Evolutionary conservation across 1,140 invertebrate species (phyloP).

Genomic region (Anoplolepis gracilipes): DNA sequence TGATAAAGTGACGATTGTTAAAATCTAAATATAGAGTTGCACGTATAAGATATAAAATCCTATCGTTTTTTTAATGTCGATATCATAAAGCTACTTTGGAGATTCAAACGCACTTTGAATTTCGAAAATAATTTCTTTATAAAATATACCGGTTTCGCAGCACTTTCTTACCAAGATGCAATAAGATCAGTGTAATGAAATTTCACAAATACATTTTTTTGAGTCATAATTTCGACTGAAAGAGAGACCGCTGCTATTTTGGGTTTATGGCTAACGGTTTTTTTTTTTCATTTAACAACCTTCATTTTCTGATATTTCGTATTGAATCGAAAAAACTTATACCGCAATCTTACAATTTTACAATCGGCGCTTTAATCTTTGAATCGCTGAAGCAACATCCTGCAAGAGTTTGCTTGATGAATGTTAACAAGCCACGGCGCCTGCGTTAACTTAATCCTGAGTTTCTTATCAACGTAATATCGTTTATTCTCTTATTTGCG

Average conservation of each 20-base stretch:
- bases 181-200: constrained; percentile 30
- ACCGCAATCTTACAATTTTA: not conserved
- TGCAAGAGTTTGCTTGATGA: constrained; percentile 16
- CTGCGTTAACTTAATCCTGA: constrained; percentile 3
- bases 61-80: not conserved
- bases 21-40: constrained; percentile 38
- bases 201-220: constrained; percentile 11
- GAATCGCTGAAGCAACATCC: constrained; percentile 8
- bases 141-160: constrained; percentile 41
- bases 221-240: constrained; percentile 9
- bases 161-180: not conserved
- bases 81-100: not conserved
- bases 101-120: constrained; percentile 30
- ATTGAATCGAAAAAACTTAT: constrained; percentile 23
- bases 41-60: constrained; percentile 7
- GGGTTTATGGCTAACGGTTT: constrained; percentile 17
- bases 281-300: constrained; percentile 28
- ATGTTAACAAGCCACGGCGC: constrained; percentile 38
- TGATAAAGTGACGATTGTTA: not conserved
- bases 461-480: constrained; percentile 37
- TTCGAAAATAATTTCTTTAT: constrained; percentile 47
- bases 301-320: not conserved
- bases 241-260: constrained; percentile 6
- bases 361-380: not conserved
- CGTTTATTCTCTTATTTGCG: constrained; percentile 36